Base-by-base conservation (phyloP, 2,797 vertebrate genomes). In the Cercopithecus mitis region DNA sequence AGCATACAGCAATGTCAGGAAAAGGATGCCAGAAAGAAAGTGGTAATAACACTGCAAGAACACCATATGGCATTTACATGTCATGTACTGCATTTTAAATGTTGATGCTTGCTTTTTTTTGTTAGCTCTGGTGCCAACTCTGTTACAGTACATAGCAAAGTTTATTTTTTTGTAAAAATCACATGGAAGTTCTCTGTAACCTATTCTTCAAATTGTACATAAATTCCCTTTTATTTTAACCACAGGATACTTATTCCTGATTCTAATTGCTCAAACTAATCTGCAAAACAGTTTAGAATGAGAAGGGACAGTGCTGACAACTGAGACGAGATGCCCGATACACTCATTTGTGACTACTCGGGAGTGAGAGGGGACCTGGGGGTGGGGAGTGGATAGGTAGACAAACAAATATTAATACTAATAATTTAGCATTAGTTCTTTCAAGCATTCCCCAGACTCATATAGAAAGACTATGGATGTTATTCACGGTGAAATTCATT, bases 21-120 rank as follows among this genome's bases (percentile, higher is more conserved):
- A 93, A 72, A 47, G 22, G n/a, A 82, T 3, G 41, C 87, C 93
- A 84, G 57, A 84, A 77, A 80, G 55, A 39, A 72, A 61, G 57
- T 25, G 45, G 85, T 2, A 30, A 11, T 8, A 58, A 36, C 82
- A 12, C 41, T 15, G 79, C 4, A 7, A 45, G 94, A 94, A 64
- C 11, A 24, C 92, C 95, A 88, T 64, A 76, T 91, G 95, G 94
- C 85, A 5, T 45, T 43, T 30, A 43, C 13, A 90, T 39, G 79
- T 61, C 88, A 47, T 1, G 72, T 47, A 5, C 75, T 43, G 50
- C 25, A 22, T 84, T 84, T 77, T 30, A 92, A 91, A 94, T 92
- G 90, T 91, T 91, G 79, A 84, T 72, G 50, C 86, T 97, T 97
- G 93, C 95, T 84, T 95, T 39, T 36, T 95, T 90, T 89, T 70